phyloP scores from a whole-genome alignment of 2,888 invertebrate genomes.

The Epinotia demarniana region DNA sequence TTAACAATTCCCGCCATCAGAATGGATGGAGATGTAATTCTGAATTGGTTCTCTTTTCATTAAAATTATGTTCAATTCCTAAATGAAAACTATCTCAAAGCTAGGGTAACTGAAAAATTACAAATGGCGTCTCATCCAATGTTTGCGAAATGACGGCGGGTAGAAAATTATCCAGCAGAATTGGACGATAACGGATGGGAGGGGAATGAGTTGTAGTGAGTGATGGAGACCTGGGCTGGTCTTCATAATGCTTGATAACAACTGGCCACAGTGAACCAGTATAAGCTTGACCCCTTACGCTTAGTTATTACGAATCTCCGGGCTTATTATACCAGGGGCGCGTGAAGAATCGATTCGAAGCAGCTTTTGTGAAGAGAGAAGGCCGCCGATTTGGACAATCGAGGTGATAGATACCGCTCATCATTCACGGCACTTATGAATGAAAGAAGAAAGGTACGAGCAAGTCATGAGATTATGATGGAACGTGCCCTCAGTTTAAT shows the following conservation, averaged over 20 bases:
- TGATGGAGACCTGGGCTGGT: constrained; percentile 27
- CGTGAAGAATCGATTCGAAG: neutral
- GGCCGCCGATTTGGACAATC: constrained; percentile 27
- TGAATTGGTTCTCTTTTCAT: constrained; percentile 3
- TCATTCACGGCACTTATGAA: constrained; percentile 20
- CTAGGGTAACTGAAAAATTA: constrained; percentile 34
- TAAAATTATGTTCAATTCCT: constrained; percentile 15
- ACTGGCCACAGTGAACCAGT: neutral
- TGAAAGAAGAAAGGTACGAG: constrained; percentile 20
- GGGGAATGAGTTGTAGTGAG: constrained; percentile 31
- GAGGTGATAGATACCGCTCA: constrained; percentile 10
- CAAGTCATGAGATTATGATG: constrained; percentile 25
- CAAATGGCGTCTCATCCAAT: constrained; percentile 44
- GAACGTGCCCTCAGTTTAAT: constrained; percentile 8
- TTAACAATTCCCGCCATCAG: neutral
- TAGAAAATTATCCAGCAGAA: constrained; percentile 35
- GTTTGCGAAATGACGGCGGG: constrained; percentile 41
- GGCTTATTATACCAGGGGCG: neutral
- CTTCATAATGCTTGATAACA: neutral
- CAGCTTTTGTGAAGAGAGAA: neutral
- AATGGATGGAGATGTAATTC: constrained; percentile 3
- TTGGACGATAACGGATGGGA: constrained; percentile 41
- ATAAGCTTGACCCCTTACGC: neutral
- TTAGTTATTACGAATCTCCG: neutral
- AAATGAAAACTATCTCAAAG: constrained; percentile 14